These are phyloP conservation scores for Ascaphus truei DNA, from an alignment of 2,113 vertebrate genomes.

Conservation along the genomic window DNA sequence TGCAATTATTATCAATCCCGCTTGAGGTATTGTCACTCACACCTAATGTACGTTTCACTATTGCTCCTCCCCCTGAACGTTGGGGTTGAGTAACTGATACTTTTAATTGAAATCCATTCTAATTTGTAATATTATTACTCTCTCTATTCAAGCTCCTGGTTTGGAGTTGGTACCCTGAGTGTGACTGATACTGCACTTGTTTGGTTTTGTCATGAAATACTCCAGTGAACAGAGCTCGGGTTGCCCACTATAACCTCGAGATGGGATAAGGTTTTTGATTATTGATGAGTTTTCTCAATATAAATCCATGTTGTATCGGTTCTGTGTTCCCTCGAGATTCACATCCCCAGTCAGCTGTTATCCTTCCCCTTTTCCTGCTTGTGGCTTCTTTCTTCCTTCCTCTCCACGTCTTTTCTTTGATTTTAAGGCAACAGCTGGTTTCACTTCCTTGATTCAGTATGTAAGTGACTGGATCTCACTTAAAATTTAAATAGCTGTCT, in stretches of 20 bases:
- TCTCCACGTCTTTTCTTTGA: slow-evolving; percentile 16
- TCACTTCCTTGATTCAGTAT: slow-evolving; percentile 25
- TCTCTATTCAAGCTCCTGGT: too few relatives aligned
- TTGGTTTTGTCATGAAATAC: neutral
- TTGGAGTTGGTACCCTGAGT: neutral
- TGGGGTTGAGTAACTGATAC: too few relatives aligned
- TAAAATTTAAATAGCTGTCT: neutral
- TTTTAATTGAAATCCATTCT: too few relatives aligned
- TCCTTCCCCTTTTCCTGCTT: slow-evolving; percentile 19
- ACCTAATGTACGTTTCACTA: too few relatives aligned
- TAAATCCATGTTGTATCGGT: neutral
- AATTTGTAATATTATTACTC: too few relatives aligned
- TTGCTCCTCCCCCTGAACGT: too few relatives aligned
- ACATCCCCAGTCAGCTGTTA: slow-evolving; percentile 24
- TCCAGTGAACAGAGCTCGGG: neutral
- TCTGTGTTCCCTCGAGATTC: slow-evolving; percentile 9
- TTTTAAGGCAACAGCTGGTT: slow-evolving; percentile 26
- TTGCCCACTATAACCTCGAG: neutral
- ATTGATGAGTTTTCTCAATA: neutral
- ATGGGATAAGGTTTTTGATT: neutral
- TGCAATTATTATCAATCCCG: too few relatives aligned
- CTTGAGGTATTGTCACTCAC: too few relatives aligned
- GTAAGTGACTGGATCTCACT: neutral
- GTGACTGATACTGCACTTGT: neutral
- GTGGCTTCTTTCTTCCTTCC: slow-evolving; percentile 20